Conservation (phyloP, 2,797 vertebrate genomes). For the Alca torda region DNA sequence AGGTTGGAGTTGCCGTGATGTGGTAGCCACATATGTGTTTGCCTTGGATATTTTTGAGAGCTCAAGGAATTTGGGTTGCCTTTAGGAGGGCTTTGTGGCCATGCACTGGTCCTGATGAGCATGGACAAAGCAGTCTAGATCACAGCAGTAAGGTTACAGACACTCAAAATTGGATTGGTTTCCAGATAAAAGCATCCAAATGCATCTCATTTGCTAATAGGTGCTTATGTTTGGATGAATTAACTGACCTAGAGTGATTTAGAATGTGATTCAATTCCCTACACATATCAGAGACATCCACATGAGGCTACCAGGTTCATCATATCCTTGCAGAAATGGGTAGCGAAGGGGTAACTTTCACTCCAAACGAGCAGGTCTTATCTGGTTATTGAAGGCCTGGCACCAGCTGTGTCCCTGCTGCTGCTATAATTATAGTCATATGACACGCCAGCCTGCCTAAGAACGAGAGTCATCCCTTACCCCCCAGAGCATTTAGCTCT, state of each 20-base stretch:
- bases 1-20: background rate
- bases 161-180: background rate
- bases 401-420: background rate
- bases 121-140: background rate
- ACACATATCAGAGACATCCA: background rate
- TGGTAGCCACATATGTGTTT: background rate
- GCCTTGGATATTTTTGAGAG: background rate
- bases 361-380: background rate
- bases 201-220: background rate
- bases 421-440: background rate
- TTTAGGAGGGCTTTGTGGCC: background rate
- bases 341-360: background rate
- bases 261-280: background rate
- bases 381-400: background rate
- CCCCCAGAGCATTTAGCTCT: background rate
- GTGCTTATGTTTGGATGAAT: background rate
- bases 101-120: background rate
- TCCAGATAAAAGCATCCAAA: background rate
- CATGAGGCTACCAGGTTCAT: background rate
- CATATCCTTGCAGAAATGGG: background rate
- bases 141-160: background rate
- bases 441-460: background rate
- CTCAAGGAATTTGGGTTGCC: accelerated
- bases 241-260: background rate
- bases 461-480: background rate